Base-by-base conservation (phyloP, 2,113 vertebrate species). In the Malurus cyaneus region DNA sequence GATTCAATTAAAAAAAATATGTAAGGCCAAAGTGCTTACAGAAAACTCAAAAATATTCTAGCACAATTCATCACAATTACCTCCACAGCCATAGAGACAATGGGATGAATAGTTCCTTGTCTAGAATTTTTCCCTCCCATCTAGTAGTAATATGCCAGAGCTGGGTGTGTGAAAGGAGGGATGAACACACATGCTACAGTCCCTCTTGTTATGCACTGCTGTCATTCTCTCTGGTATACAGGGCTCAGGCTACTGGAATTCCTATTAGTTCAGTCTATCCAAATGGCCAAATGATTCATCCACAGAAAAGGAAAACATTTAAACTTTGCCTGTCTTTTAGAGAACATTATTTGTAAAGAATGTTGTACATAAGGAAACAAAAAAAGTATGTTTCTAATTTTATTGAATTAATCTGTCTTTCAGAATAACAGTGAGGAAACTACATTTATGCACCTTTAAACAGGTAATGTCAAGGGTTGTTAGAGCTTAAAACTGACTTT, bases 1-100 rank as follows among this genome's bases (percentile, higher is more conserved):
- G 66, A 94, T 69, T 91, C 62, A 88, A 80, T 89, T 92, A 71
- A 88, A 78, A 78, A 92, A 46, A 59, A 80, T 69, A 39, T 36
- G 17, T 32, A 34, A 34, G 24, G 44, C 59, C 62, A 56, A 90
- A 76, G 9, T 25, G 31, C 61, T 86, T 91, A 28, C n/a, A 87
- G 41, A 74, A 87, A 94, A 74, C 32, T 95, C 14, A 66, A 71
- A 88, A 77, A 25, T 52, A 82, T 70, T 91, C 50, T 62, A 61
- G 16, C 11, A 26, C 36, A 26, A 13, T 92, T 82, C 14, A 66
- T 89, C 62, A 76, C 39, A 80, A 59, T 70, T 65, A 81, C 19
- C 64, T 65, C 29, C 24, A 59, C 23, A 72, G 62, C 18, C 82
- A 72, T 41, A 52, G 29, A 57, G 34, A 53, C 44, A 85, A 85